Evolutionary conservation across 1,140 invertebrate species (phyloP).

Genomic region (Gerris buenoi): DNA sequence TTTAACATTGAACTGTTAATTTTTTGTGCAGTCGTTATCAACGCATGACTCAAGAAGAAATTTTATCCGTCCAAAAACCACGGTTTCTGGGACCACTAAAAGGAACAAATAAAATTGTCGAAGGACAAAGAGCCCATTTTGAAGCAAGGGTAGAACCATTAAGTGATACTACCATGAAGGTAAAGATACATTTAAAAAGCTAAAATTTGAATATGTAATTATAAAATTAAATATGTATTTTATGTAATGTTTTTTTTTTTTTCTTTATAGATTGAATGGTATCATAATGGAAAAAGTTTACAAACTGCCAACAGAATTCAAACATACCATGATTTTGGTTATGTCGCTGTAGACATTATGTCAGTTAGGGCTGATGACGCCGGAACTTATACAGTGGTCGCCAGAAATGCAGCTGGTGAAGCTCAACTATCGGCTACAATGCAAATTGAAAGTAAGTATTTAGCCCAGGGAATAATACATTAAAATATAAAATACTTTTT

Average conservation of each 20-base stretch:
- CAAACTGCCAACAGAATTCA: slow-evolving; percentile 73
- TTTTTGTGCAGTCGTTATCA: slow-evolving; percentile 28
- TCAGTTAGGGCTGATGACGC: slow-evolving; percentile 72
- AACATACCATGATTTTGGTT: slow-evolving; percentile 88
- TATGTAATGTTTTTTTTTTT: slow-evolving; percentile 3
- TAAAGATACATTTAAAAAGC: slow-evolving; percentile 15
- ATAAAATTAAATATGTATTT: not conserved
- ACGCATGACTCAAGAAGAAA: slow-evolving; percentile 48
- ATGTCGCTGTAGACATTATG: slow-evolving; percentile 83
- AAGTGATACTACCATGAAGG: slow-evolving; percentile 68
- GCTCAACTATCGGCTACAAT: slow-evolving; percentile 64
- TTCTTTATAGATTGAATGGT: slow-evolving; percentile 62
- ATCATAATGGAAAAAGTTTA: slow-evolving; percentile 72
- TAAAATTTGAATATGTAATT: not conserved
- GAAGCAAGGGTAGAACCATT: slow-evolving; percentile 87
- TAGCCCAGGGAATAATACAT: too few relatives aligned
- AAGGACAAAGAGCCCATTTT: slow-evolving; percentile 90
- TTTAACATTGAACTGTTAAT: too few relatives aligned
- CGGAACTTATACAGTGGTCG: slow-evolving; percentile 74
- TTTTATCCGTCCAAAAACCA: slow-evolving; percentile 56
- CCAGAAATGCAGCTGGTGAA: slow-evolving; percentile 74
- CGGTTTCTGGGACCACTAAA: too few relatives aligned
- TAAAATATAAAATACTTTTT: too few relatives aligned
- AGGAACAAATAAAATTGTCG: slow-evolving; percentile 83
- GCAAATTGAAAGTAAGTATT: slow-evolving; percentile 67